phyloP scores from a whole-genome alignment of 2,113 vertebrate genomes.

The Bubo bubo region DNA sequence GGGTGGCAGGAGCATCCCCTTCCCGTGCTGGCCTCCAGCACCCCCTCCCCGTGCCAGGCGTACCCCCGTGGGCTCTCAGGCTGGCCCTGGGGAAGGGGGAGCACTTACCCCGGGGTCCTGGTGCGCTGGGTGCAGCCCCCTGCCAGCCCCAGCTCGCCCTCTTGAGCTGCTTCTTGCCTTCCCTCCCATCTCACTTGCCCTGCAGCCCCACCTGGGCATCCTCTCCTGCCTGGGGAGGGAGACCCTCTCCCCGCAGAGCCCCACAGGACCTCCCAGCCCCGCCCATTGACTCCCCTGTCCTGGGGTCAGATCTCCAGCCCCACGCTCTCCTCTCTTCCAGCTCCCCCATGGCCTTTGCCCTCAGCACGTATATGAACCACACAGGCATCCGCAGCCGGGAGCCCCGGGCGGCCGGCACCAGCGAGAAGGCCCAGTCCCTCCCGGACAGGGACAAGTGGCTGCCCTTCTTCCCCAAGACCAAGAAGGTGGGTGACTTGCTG shows the following conservation, averaged over 20 bases:
- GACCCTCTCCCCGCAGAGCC: neutral
- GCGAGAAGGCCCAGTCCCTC: slow-evolving; percentile 73
- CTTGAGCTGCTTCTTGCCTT: neutral
- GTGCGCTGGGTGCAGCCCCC: rapidly evolving
- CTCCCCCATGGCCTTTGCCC: slow-evolving; percentile 85
- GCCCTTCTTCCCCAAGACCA: slow-evolving; percentile 88
- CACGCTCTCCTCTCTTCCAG: slow-evolving; percentile 55
- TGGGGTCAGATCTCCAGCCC: neutral
- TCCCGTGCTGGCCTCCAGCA: neutral
- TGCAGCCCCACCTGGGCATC: rapidly evolving
- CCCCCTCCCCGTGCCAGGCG: rapidly evolving
- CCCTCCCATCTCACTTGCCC: neutral
- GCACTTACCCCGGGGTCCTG: neutral
- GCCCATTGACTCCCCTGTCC: neutral
- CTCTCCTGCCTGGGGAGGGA: neutral
- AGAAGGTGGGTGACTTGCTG: slow-evolving; percentile 78
- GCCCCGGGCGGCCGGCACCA: slow-evolving; percentile 68
- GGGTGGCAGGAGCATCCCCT: neutral
- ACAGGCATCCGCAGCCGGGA: slow-evolving; percentile 86
- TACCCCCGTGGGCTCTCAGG: rapidly evolving
- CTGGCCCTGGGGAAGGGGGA: neutral
- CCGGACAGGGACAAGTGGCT: slow-evolving; percentile 94
- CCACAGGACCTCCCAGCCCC: rapidly evolving
- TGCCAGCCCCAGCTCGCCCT: neutral
- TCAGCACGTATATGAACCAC: slow-evolving; percentile 87